Evolutionary conservation across 1,140 invertebrate genomes (phyloP).

Genomic region (Macrobrachium nipponense): DNA sequence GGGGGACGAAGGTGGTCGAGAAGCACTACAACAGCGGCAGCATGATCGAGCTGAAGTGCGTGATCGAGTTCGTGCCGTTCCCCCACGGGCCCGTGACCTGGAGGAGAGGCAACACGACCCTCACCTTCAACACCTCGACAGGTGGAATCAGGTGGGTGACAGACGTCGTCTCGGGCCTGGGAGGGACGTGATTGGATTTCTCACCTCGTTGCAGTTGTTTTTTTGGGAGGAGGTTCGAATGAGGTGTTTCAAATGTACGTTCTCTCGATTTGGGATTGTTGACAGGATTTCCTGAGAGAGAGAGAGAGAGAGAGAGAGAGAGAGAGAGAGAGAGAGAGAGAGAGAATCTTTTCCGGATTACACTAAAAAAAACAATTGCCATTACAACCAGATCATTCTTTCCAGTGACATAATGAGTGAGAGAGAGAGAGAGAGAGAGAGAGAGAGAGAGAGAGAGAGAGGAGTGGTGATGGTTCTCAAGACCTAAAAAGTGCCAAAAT

Average conservation of each 20-base stretch:
- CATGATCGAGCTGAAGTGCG: conserved; percentile 46
- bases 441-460: background rate
- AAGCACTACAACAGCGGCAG: conserved; percentile 52
- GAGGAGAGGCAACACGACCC: conserved; percentile 32
- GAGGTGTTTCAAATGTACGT: background rate
- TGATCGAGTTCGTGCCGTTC: conserved; percentile 50
- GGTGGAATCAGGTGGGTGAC: conserved; percentile 45
- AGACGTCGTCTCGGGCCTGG: background rate
- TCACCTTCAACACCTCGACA: conserved; percentile 52
- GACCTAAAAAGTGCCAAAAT: background rate
- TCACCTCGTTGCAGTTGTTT: background rate
- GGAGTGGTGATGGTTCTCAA: background rate
- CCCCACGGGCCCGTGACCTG: conserved; percentile 46
- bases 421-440: background rate
- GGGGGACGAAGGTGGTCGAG: conserved; percentile 27
- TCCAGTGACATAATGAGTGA: no score
- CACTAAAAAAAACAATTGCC: no score
- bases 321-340: conserved; percentile 1
- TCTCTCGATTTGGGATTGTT: background rate
- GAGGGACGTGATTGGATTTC: background rate
- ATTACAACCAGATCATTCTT: no score
- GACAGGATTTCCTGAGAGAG: background rate
- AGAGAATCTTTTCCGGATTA: background rate
- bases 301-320: background rate
- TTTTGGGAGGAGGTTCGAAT: background rate